Evolutionary conservation across 2,888 invertebrate genomes (phyloP), one percentile per base, ranked within the genome.

Genomic region (Hemistola chrysoprasaria): DNA sequence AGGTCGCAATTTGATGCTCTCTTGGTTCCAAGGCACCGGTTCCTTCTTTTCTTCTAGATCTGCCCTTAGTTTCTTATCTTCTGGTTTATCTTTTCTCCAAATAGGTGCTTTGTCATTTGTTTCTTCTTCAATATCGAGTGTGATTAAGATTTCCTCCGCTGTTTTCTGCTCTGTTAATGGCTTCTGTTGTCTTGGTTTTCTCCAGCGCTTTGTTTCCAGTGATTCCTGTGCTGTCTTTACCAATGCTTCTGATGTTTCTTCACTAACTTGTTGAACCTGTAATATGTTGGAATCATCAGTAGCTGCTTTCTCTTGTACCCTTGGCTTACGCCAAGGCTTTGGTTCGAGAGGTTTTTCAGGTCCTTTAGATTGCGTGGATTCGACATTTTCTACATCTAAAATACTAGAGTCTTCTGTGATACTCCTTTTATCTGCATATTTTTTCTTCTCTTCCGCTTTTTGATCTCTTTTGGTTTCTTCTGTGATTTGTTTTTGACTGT

Each of bases 1-100:
- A 1, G 92, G 92, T 55, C 91, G 88, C 51, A 92, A 64, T 58
- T 90, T 86, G 7, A 92, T 87, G 51, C 90, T 89, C 74, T 94
- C 92, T 60, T 94, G 90, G 1, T 92, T 94, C 92, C 69, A 91
- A 36, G 66, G 92, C 66, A 64, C 81, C 52, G 66, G 77, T 80
- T 72, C 81, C 62, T 66, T 71, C 45, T 58, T 65, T 40, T 76
- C 73, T 42, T 68, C 66, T 34, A 47, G 46, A 8, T 45, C 30
- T 28, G 34, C 37, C 59, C 50, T 49, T 16, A 47, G 32, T 45
- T 45, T 53, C 8, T 37, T 62, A 3, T 67, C 70, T 21, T 69
- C 69, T 6, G 26, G 22, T 1, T 50, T 48, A n/a, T 45, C 36
- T 46, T 59, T 71, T 37, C 49, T 50, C 59, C 58, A 47, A n/a